These are phyloP conservation scores for Phoeniculus purpureus DNA, from an alignment of 2,797 vertebrate genomes.

Conservation along the genomic window DNA sequence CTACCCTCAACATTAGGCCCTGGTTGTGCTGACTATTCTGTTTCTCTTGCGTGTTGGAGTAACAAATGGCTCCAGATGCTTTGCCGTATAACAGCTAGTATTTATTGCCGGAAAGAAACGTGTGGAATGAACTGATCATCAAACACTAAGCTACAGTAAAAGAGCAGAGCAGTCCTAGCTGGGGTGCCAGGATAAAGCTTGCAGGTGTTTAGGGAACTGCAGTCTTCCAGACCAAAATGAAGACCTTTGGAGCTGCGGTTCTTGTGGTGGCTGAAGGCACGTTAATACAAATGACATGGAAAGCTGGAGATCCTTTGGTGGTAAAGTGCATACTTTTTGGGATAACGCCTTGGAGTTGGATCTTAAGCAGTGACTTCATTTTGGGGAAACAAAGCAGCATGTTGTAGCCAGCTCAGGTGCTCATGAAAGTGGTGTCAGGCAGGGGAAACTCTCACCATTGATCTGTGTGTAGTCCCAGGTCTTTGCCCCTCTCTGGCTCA, in stretches of 20 bases:
- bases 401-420: background rate
- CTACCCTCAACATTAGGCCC: background rate
- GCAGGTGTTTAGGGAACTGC: background rate
- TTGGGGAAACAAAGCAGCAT: background rate
- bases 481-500: background rate
- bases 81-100: background rate
- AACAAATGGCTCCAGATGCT: slow-evolving; percentile 44
- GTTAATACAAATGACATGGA: background rate
- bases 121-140: slow-evolving; percentile 5
- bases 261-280: background rate
- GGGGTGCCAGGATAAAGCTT: background rate
- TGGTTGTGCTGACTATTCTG: background rate
- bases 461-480: background rate
- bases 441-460: background rate
- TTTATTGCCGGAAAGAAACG: background rate
- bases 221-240: background rate
- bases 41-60: background rate
- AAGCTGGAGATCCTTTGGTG: background rate
- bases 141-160: background rate
- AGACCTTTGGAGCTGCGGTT: background rate
- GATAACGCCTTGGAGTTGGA: background rate
- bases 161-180: background rate
- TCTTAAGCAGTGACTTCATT: background rate
- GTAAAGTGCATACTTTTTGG: background rate
- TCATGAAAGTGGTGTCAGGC: background rate